Evolutionary conservation across 2,113 vertebrate genomes (phyloP).

Genomic region (Canis aureus): DNA sequence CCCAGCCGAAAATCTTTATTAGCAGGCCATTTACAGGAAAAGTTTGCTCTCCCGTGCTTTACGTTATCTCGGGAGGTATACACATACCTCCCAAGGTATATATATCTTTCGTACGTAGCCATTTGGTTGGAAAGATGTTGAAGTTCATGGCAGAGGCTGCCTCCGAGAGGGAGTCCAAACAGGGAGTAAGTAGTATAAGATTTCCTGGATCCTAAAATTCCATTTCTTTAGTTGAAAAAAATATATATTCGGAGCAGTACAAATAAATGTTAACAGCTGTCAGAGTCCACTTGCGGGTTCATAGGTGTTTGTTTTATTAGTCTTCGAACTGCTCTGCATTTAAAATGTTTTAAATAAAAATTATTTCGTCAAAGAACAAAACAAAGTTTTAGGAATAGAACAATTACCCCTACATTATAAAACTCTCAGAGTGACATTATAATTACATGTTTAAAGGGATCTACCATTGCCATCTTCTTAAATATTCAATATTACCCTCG

Average conservation of each 20-base stretch:
- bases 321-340: conserved; percentile 31
- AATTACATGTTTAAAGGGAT: not conserved
- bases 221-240: conserved; percentile 17
- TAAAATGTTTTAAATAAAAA: conserved; percentile 48
- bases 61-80: not conserved
- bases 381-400: not conserved
- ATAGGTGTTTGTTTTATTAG: conserved; percentile 31
- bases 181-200: not conserved
- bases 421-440: not conserved
- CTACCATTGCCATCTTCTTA: not conserved
- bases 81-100: not conserved
- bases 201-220: not conserved
- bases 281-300: not conserved
- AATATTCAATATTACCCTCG: not conserved
- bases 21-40: not conserved
- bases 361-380: conserved; percentile 42
- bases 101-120: not conserved
- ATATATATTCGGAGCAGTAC: not conserved
- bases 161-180: not conserved
- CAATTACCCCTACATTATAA: not conserved
- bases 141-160: not conserved
- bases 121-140: not conserved
- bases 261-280: not conserved
- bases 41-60: too few relatives aligned
- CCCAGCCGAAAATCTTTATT: not conserved